These are phyloP conservation scores for Morphnarchus princeps DNA, from an alignment of 2,113 vertebrate genomes.

Conservation along the genomic window DNA sequence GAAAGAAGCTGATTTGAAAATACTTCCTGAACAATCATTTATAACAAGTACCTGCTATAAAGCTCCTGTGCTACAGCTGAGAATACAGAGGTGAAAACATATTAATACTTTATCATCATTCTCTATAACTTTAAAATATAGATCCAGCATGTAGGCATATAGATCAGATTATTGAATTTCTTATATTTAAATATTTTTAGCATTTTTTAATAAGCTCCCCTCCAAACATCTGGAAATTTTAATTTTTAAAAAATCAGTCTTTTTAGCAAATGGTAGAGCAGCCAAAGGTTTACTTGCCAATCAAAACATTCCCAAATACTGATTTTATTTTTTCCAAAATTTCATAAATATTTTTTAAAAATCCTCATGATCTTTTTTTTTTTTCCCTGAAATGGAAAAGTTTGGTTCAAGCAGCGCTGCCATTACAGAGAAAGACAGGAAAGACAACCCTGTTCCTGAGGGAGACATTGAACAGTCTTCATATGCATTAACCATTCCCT, in stretches of 20 bases:
- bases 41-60: neutral
- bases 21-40: neutral
- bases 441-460: neutral
- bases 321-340: neutral
- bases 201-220: neutral
- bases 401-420: neutral
- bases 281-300: neutral
- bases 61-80: neutral
- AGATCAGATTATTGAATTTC: neutral
- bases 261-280: neutral
- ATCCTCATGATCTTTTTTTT: neutral
- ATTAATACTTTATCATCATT: neutral
- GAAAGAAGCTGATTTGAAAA: neutral
- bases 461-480: neutral
- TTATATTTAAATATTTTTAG: neutral
- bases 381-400: neutral
- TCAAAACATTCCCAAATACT: neutral
- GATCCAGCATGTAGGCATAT: neutral
- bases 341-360: neutral
- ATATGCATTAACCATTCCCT: neutral
- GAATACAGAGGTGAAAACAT: neutral
- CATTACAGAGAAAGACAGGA: neutral
- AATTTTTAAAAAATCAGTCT: neutral
- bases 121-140: neutral
- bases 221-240: neutral